These are phyloP conservation scores for Chionomys nivalis DNA, from an alignment of 2,113 vertebrate genomes.

Conservation along the genomic window DNA sequence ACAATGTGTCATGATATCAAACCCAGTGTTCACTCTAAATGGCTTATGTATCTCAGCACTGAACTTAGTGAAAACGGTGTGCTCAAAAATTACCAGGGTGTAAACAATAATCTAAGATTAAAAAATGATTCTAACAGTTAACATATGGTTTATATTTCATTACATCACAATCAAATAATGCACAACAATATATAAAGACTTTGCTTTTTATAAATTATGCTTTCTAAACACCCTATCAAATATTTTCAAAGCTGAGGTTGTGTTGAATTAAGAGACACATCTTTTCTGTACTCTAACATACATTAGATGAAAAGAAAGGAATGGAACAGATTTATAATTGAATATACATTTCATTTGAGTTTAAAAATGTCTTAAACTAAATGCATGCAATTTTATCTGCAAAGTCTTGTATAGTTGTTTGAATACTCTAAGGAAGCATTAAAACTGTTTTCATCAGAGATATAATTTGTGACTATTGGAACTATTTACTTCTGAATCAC, in stretches of 20 bases:
- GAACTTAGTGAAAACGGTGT: background rate
- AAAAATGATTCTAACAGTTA: background rate
- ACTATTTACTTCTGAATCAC: background rate
- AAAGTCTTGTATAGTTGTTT: background rate
- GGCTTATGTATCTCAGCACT: background rate
- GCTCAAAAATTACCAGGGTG: background rate
- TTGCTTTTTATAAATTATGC: background rate
- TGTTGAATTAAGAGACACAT: background rate
- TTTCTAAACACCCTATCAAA: constrained; percentile 9
- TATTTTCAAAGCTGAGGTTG: constrained; percentile 6
- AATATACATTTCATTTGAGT: background rate
- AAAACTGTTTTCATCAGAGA: constrained; percentile 3
- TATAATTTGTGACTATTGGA: constrained; percentile 7
- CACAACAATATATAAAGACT: background rate
- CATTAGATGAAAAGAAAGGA: background rate
- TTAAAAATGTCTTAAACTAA: background rate
- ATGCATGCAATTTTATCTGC: background rate
- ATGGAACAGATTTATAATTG: background rate
- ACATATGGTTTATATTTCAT: background rate
- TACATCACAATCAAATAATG: background rate
- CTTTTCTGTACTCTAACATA: background rate
- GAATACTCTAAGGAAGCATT: background rate
- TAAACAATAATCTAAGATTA: background rate
- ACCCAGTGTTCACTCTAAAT: background rate
- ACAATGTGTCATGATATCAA: background rate